Base-by-base conservation (phyloP, 30 jellyfish, hydroid and myxozoan genomes). In the Phacellophora camtschatica region DNA sequence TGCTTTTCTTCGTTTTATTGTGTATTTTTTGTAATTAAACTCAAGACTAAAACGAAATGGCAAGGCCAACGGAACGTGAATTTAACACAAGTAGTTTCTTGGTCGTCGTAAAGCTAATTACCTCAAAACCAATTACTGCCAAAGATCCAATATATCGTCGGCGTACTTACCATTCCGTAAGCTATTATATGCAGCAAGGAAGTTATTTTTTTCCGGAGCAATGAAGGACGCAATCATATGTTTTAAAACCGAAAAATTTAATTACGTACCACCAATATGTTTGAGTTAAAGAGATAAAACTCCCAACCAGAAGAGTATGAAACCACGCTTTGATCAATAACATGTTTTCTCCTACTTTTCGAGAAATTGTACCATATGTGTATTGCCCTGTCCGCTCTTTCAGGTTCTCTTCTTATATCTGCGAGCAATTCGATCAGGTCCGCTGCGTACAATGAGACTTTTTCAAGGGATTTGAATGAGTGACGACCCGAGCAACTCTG, bases 241-340 rank as follows among this genome's bases (percentile, higher is more conserved):
- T 34, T 33, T 35, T 10, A 56, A 53, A 61, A 53, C 77, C 48
- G 16, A 77, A 41, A 74, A 77, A 77, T 57, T 30, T 2, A 57
- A 28, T 49, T 42, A 46, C 91, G 4, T 80, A 80, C 91, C 91
- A 80, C 91, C 91, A 80, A 41, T 80, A 80, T 28, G 83, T 67
- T 49, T 80, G 91, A 46, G 46, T 41, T 5, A 45, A 25, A 28
- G 89, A 77, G 25, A 62, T 70, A 48, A 77, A 62, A 74, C 89
- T 77, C 46, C 74, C 72, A 15, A 77, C 73, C 41, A 58, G 31
- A 16, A 77, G 73, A 45, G 35, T 31, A 42, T 29, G 79, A 19
- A 77, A 32, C 74, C 86, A 72, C 74, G 74, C 86, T 72, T 33
- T 50, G 31, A 75, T 58, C 58, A 36, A 75, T 22, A 55, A 39